These are phyloP conservation scores for Panthera leo DNA, from an alignment of 2,113 vertebrate species.

Conservation along the genomic window DNA sequence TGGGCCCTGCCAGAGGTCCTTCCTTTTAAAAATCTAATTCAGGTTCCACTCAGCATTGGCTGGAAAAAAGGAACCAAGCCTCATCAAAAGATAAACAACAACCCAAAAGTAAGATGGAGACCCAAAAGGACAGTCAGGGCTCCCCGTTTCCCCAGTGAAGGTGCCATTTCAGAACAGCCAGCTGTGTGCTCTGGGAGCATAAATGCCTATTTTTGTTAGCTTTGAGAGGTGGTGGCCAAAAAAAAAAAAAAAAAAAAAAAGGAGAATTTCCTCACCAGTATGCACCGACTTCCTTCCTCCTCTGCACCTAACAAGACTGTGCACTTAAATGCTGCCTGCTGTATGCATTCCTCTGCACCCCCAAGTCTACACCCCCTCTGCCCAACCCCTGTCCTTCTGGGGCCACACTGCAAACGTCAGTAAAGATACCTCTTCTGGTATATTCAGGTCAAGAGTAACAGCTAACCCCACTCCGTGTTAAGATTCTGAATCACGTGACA, in stretches of 20 bases:
- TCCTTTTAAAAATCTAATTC: not conserved
- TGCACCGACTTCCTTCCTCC: not conserved
- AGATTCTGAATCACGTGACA: not conserved
- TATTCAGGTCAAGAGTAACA: not conserved
- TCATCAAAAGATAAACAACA: not conserved
- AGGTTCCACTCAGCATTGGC: not conserved
- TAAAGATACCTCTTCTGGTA: not conserved
- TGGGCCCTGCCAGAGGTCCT: not conserved
- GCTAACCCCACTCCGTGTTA: not conserved
- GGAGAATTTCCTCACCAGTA: not conserved
- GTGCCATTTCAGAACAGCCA: not conserved
- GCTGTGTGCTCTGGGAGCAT: not conserved
- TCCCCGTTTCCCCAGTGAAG: not conserved
- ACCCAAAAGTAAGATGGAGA: not conserved
- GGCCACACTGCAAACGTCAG: not conserved
- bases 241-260: not conserved
- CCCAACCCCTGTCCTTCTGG: not conserved
- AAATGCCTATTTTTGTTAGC: not conserved
- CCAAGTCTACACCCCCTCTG: not conserved
- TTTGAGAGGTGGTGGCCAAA: not conserved
- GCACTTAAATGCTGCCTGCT: constrained; percentile 47
- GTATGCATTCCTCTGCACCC: not conserved
- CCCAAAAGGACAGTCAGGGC: not conserved
- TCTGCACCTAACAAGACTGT: not conserved
- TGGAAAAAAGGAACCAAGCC: not conserved